Percentiles rank a stretch among this genome's conserved stretches.
phyloP scores from a whole-genome alignment of 2,113 vertebrate genomes.

The Lipotes vexillifer region DNA sequence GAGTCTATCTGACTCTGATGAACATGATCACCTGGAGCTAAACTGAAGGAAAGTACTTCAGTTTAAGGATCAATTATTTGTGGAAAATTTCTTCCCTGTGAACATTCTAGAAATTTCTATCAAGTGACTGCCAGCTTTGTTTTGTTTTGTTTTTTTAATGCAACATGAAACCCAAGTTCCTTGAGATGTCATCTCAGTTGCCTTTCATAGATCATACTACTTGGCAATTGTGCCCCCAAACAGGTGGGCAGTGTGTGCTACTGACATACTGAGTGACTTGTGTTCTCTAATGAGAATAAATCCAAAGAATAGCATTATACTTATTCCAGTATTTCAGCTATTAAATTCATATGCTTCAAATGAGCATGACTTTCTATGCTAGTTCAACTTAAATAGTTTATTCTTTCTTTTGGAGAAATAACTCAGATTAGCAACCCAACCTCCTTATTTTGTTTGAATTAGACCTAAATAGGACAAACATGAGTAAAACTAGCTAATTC shows the following conservation, averaged over 20 bases:
- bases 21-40: too few species aligned
- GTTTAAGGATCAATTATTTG: too few species aligned
- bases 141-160: neutral
- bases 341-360: neutral
- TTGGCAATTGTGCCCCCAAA: neutral
- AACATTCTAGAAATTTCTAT: neutral
- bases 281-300: neutral
- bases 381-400: neutral
- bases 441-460: neutral
- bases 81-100: neutral
- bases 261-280: neutral
- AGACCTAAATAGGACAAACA: neutral
- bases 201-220: neutral
- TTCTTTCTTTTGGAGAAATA: neutral
- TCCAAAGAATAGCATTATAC: neutral
- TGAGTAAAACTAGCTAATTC: neutral
- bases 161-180: neutral
- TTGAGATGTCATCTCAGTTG: neutral
- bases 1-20: too few species aligned
- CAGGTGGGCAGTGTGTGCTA: neutral
- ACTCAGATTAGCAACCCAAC: neutral
- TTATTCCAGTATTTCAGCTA: neutral
- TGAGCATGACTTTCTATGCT: neutral
- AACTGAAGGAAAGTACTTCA: too few species aligned
- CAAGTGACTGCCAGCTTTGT: neutral